Evolutionary conservation across 2,888 invertebrate species (phyloP), one percentile per base, ranked within the genome.

Genomic region (Formica aserva): DNA sequence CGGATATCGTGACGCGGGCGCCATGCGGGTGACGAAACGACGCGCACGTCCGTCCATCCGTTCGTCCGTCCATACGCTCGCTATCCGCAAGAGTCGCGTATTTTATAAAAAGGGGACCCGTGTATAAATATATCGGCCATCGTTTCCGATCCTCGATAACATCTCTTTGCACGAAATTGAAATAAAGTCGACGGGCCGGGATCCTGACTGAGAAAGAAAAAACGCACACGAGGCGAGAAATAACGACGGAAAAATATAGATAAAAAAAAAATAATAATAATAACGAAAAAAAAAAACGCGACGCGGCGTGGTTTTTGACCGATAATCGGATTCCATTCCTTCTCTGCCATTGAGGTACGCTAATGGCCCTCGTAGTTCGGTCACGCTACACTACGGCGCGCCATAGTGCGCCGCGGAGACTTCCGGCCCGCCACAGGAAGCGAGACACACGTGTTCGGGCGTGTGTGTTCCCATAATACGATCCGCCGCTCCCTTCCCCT

Each of bases 401-500:
- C 92, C 91, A 92, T 92, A 93, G 93, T 94, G 94, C 63, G 75
- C 94, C 93, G 93, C 93, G 92, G 93, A 93, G 94, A 93, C 94
- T 94, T 94, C 94, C 94, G 94, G 94, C 91, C 93, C 91, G 90
- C 89, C 90, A 88, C 93, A 94, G 94, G 94, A 94, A 94, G 94
- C 92, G 92, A 93, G 92, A 93, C 93, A 94, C 94, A 93, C 94
- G 94, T 94, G 94, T 93, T 93, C 91, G 88, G 92, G 89, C 91
- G 91, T 91, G 90, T 91, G 92, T 92, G 92, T 93, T 93, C 92
- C 91, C 93, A 93, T 93, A 91, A 91, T 91, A 92, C 90, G 87
- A 90, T 89, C 89, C 85, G 85, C 71, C 60, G 62, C 35, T 76
- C 71, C 80, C 48, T 71, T 67, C 67, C 60, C 69, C 32, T 45